Evolutionary conservation across 2,113 vertebrate species (phyloP).

Genomic region (Scytalopus superciliaris): DNA sequence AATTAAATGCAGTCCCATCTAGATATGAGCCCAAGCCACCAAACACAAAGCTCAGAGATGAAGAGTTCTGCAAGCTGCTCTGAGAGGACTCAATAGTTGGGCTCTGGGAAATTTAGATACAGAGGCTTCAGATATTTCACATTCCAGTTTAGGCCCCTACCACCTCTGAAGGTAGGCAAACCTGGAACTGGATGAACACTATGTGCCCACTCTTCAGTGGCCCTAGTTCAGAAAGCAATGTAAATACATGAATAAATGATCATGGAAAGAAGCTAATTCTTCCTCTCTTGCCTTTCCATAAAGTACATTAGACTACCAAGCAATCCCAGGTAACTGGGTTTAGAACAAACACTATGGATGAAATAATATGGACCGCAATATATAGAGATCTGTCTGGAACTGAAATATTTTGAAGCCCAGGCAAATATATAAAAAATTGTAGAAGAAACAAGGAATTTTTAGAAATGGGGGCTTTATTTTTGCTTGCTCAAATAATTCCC

Average conservation of each 20-base stretch:
- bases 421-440: not conserved
- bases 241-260: not conserved
- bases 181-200: not conserved
- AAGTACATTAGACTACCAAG: not conserved
- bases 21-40: not conserved
- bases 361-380: not conserved
- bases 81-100: not conserved
- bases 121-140: not conserved
- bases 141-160: not conserved
- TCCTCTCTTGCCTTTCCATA: not conserved
- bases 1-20: conserved; percentile 3
- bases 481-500: not conserved
- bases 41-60: not conserved
- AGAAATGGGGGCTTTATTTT: not conserved
- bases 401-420: not conserved
- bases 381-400: not conserved
- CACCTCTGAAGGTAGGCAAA: not conserved
- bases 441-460: not conserved
- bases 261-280: not conserved
- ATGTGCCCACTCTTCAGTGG: not conserved
- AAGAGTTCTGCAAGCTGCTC: not conserved
- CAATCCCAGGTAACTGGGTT: not conserved
- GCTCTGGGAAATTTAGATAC: not conserved
- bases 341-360: not conserved
- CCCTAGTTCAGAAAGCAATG: not conserved